Evolutionary conservation across 2,797 vertebrate species (phyloP).

Genomic region (Ibycter americanus): DNA sequence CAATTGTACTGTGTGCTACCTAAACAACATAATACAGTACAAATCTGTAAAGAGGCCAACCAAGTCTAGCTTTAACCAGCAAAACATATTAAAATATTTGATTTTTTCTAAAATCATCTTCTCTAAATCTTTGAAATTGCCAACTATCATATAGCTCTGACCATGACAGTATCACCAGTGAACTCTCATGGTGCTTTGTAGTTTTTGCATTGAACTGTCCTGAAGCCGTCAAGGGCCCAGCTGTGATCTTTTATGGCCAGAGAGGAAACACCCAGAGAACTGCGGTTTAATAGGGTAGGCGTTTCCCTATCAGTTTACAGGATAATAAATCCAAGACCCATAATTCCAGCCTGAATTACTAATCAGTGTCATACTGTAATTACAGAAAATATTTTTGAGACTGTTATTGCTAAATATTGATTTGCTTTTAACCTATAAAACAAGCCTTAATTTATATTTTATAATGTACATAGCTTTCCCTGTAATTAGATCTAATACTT

Average conservation of each 20-base stretch:
- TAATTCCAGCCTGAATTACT: neutral
- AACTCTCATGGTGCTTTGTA: neutral
- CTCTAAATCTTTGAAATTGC: neutral
- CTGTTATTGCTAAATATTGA: neutral
- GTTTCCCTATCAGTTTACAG: neutral
- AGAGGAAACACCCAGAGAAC: neutral
- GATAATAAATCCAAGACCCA: neutral
- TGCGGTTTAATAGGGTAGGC: neutral
- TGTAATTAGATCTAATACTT: neutral
- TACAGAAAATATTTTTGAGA: neutral
- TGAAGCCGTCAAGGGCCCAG: neutral
- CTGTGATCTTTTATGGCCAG: neutral
- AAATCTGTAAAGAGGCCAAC: neutral
- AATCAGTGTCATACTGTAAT: neutral
- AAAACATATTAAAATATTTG: neutral
- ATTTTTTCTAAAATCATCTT: neutral
- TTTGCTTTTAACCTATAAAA: constrained; percentile 2
- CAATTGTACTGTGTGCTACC: neutral
- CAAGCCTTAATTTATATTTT: neutral
- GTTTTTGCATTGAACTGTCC: neutral
- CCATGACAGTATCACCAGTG: neutral
- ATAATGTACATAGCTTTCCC: neutral
- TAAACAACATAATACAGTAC: neutral
- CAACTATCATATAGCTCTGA: neutral
- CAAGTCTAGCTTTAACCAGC: neutral